Conservation (phyloP, 2,113 vertebrate genomes). For the Tonatia bakeri region DNA sequence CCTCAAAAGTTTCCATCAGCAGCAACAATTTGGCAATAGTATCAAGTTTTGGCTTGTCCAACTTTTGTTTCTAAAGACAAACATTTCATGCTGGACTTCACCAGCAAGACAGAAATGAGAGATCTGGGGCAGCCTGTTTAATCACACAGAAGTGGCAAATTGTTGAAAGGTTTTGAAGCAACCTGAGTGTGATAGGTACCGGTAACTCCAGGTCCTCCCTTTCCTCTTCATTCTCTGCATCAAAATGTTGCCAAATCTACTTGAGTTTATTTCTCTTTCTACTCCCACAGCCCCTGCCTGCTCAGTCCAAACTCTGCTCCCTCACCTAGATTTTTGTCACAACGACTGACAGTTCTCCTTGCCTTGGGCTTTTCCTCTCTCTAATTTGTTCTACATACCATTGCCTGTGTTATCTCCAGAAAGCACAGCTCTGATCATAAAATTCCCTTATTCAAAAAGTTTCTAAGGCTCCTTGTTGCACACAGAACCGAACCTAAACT, state of each 20-base stretch:
- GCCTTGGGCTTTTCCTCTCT: conserved; percentile 11
- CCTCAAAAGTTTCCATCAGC: neutral
- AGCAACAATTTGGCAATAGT: neutral
- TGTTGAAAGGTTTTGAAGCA: neutral
- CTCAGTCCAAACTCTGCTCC: neutral
- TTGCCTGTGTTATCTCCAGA: neutral
- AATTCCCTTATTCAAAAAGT: neutral
- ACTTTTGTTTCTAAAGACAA: conserved; percentile 5
- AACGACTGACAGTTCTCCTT: neutral
- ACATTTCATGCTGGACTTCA: neutral
- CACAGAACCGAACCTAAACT: neutral
- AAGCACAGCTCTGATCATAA: neutral
- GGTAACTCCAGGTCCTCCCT: neutral
- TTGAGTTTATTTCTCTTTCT: neutral
- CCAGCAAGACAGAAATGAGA: neutral
- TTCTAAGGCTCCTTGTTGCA: neutral
- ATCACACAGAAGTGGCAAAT: neutral
- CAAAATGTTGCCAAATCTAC: neutral
- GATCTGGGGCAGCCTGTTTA: neutral
- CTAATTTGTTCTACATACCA: neutral
- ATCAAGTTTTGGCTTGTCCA: neutral
- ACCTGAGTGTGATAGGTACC: neutral
- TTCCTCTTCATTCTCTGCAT: neutral
- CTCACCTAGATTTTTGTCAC: neutral
- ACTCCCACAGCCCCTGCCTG: neutral